Base-by-base conservation (phyloP, 2,797 vertebrate genomes). In the Falco columbarius region DNA sequence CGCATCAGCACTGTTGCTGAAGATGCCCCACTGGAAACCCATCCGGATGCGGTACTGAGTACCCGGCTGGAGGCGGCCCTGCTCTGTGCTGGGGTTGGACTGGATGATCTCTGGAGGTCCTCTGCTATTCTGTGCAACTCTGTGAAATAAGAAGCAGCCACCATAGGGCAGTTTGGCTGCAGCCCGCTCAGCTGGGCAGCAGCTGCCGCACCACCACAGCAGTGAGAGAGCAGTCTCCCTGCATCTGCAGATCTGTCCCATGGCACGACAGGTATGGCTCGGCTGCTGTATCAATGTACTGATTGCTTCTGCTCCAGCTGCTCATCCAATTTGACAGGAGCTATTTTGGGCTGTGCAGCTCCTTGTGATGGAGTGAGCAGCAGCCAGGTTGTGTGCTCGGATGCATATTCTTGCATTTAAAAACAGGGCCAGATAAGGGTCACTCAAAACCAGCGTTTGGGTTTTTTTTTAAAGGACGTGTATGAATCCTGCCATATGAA, bases 251-350 rank as follows among this genome's bases (percentile, higher is more conserved):
- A 29, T n/a, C 74, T 24, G 54, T 38, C 74, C 59, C 46, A 26
- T 0, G 10, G 79, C 65, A 67, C 14, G 1, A 42, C 0, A 4
- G 63, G 67, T 16, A 27, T 4, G 0, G 38, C 79, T 44, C 7
- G 3, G 63, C 49, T 1, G 4, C 21, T 1, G 2, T 27, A 66
- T 74, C 62, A 12, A 44, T 18, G 66, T 34, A 7, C 85, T 18
- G 26, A 66, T 6, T 46, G 66, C 77, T 66, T 38, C 61, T 51
- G 46, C 62, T 79, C 72, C 66, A 56, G 59, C 75, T 81, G 71
- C 81, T 81, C 88, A 18, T n/a, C 61, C 22, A 51, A 55, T 38
- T n/a, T 30, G 81, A 65, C 70, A 85, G 65, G 34, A 91, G 70
- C 80, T 81, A 61, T 88, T 84, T 59, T 0, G 13, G 84, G 66